Conservation (phyloP, 2,113 vertebrate species). For the Candoia aspera region DNA sequence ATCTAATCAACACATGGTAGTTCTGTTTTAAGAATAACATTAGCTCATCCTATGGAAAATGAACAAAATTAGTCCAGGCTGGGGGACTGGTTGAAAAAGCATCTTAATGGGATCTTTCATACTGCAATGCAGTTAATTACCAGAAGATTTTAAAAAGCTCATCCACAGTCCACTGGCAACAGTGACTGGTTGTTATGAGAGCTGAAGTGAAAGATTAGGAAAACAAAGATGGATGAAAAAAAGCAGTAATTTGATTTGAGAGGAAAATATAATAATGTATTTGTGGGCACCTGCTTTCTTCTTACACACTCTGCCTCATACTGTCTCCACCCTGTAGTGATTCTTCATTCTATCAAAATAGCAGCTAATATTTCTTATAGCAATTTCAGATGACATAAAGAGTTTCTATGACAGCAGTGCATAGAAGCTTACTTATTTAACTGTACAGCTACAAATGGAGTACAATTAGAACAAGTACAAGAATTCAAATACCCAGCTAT, state of each 20-base stretch:
- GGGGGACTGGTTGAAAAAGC: not conserved
- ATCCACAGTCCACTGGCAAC: not conserved
- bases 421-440: not conserved
- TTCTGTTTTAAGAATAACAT: constrained; percentile 3
- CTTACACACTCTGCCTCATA: not conserved
- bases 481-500: not conserved
- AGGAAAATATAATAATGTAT: not conserved
- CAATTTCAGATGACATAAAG: constrained; percentile 2
- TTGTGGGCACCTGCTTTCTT: not conserved
- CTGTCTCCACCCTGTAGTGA: not conserved
- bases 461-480: not conserved
- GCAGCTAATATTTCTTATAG: not conserved
- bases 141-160: not conserved
- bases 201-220: not conserved
- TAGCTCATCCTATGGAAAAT: constrained; percentile 7
- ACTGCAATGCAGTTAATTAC: not conserved
- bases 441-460: not conserved
- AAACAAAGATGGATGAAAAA: not conserved
- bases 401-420: not conserved
- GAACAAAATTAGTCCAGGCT: not conserved
- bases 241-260: not conserved
- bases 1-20: not conserved
- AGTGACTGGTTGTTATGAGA: not conserved
- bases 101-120: not conserved
- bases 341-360: not conserved